Base-by-base conservation (phyloP, 1,140 invertebrate genomes). In the Coenobita brevimanus region DNA sequence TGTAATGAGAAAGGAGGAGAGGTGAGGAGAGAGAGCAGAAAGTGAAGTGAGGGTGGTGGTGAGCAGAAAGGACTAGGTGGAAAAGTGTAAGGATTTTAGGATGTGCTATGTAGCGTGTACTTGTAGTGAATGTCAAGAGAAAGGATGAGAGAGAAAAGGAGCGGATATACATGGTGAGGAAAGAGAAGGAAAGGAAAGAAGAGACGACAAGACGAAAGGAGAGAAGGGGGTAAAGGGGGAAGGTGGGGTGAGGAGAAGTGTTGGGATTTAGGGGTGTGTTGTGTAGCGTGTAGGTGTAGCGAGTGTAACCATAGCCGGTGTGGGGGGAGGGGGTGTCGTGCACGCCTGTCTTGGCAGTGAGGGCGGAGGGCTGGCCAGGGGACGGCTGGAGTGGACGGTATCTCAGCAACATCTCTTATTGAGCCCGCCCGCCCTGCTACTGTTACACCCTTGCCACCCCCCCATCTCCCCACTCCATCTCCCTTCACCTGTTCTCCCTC, bases 331-430 rank as follows among this genome's bases (percentile, higher is more conserved):
- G 41, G 67, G 82, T 36, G 46, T 33, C 38, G 67, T 75, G 30
- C 50, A 83, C 82, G 82, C 82, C 69, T 83, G 82, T 83, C 82
- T 73, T 27, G 46, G 82, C 82, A 83, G 67, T 83, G 69, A 83
- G 82, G 41, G 43, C 43, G 46, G 69, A 33, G 21, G 21, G 46
- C 17, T 21, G 27, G 17, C 21, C 24, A 30, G 43, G 67, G 41
- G 21, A 13, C 30, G 50, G n/a, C 46, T 75, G 27, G 38, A 83
- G 82, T 60, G 46, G 82, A 83, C 82, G 60, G 3, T 83, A 83
- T 83, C 82, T 38, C n/a, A 33, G 43, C 82, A 83, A 83, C 82
- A 83, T 83, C 82, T 83, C 54, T 33, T 57, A 81, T 81, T 81
- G 78, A 81, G 60, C 78, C 78, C 57, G 60, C 67, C 41, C 36